A percentile compares a stretch with the other conserved stretches of the same genome.
These are phyloP conservation scores for Callipepla squamata DNA, from an alignment of 2,113 vertebrate genomes.

Conservation along the genomic window DNA sequence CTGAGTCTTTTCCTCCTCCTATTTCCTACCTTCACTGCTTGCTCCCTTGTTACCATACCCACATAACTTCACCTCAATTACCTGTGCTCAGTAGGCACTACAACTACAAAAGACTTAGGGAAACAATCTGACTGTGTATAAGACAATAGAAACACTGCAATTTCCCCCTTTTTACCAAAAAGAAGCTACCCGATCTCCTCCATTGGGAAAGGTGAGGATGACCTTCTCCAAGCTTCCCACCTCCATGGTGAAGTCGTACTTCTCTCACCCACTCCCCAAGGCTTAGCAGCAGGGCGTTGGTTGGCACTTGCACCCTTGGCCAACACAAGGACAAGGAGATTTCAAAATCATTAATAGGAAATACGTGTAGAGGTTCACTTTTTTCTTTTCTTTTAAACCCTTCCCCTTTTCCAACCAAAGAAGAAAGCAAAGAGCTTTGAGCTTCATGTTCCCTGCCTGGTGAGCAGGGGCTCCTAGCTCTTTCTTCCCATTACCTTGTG, in stretches of 20 bases:
- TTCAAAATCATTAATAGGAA: neutral
- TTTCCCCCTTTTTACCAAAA: neutral
- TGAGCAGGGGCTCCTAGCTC: neutral
- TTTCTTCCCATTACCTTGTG: neutral
- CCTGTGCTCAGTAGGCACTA: neutral
- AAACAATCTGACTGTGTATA: neutral
- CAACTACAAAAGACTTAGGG: fast-evolving
- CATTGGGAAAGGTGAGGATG: neutral
- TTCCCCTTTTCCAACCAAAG: neutral
- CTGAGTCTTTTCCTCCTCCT: neutral
- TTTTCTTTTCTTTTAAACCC: neutral
- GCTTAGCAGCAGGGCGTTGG: neutral
- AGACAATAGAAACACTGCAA: neutral
- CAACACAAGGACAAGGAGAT: neutral
- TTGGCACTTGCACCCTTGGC: neutral
- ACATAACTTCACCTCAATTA: neutral
- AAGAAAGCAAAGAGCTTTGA: neutral
- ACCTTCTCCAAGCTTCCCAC: neutral
- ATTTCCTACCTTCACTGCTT: neutral
- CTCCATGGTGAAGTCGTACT: neutral
- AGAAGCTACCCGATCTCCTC: neutral
- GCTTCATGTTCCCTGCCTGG: neutral
- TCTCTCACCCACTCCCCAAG: neutral
- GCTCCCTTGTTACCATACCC: neutral
- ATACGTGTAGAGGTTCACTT: neutral